Conservation (phyloP, 2,888 invertebrate genomes). For the Polymixis lichenea region DNA sequence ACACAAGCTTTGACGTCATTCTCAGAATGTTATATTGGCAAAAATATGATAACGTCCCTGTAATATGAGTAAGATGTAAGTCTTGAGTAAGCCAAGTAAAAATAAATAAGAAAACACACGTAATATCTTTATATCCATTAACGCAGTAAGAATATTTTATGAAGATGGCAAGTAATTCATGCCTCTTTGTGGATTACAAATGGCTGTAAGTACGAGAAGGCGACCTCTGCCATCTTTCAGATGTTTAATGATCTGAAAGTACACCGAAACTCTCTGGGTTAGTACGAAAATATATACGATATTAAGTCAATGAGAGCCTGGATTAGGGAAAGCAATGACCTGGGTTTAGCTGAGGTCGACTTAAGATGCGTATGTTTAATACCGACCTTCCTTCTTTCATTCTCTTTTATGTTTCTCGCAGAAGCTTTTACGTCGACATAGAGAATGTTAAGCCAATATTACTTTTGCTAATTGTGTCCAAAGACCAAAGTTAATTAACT, state of each 20-base stretch:
- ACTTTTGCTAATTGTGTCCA: conserved; percentile 15
- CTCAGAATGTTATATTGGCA: neutral
- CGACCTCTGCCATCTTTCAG: conserved; percentile 43
- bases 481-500: neutral
- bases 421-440: conserved; percentile 18
- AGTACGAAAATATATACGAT: conserved; percentile 53
- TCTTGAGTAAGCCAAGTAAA: conserved; percentile 1
- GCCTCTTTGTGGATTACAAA: conserved; percentile 37
- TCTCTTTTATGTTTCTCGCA: conserved; percentile 42
- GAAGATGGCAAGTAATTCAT: conserved; percentile 35
- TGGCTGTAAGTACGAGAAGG: conserved; percentile 35
- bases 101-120: conserved; percentile 27
- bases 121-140: conserved; percentile 29
- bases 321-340: conserved; percentile 56
- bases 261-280: conserved; percentile 39
- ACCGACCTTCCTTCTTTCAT: conserved; percentile 24
- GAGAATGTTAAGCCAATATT: conserved; percentile 7
- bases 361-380: conserved; percentile 44
- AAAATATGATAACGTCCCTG: neutral
- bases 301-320: conserved; percentile 56
- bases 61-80: neutral
- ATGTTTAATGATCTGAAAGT: conserved; percentile 61
- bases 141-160: conserved; percentile 45
- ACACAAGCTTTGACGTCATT: neutral
- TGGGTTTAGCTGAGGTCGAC: conserved; percentile 48